Evolutionary conservation across 37 sponge, comb jelly and placozoan genomes (phyloP).

Genomic region (Chondrilla cf. caribensis): DNA sequence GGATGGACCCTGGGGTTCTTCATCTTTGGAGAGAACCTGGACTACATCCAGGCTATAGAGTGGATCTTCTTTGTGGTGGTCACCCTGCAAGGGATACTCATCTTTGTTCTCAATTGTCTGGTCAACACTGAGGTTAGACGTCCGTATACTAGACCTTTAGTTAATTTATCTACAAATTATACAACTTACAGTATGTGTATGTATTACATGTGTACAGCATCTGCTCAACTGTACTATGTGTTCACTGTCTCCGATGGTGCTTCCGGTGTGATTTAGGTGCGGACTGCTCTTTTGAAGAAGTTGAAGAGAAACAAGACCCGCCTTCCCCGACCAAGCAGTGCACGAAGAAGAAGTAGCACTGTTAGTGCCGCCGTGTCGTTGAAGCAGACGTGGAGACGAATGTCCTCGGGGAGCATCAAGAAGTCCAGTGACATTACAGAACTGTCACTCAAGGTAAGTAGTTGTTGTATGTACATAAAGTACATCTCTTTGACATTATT

Average conservation of each 20-base stretch:
- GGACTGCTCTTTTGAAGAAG: not conserved
- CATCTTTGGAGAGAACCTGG: constrained; percentile 39
- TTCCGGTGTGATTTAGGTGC: not conserved
- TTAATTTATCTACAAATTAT: too few species aligned
- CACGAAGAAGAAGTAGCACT: not conserved
- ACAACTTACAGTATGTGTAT: not conserved
- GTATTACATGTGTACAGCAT: not conserved
- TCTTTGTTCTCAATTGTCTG: constrained; percentile 73
- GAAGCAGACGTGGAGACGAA: not conserved
- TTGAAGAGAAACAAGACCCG: not conserved
- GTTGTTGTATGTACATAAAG: too few species aligned
- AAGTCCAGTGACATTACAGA: not conserved
- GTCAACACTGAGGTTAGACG: constrained; percentile 61
- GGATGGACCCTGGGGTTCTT: constrained; percentile 75
- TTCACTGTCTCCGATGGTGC: too few species aligned
- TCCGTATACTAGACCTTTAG: too few species aligned
- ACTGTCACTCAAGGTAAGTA: not conserved
- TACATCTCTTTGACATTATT: too few species aligned
- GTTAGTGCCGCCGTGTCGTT: not conserved
- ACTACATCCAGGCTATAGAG: constrained; percentile 30
- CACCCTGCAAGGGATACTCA: constrained; percentile 67
- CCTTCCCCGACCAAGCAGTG: not conserved
- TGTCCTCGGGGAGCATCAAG: not conserved
- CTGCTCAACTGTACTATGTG: not conserved
- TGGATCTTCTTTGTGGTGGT: constrained; percentile 68